These are phyloP conservation scores for Stictocephala bisonia DNA, from an alignment of 2,888 invertebrate species.

Conservation along the genomic window DNA sequence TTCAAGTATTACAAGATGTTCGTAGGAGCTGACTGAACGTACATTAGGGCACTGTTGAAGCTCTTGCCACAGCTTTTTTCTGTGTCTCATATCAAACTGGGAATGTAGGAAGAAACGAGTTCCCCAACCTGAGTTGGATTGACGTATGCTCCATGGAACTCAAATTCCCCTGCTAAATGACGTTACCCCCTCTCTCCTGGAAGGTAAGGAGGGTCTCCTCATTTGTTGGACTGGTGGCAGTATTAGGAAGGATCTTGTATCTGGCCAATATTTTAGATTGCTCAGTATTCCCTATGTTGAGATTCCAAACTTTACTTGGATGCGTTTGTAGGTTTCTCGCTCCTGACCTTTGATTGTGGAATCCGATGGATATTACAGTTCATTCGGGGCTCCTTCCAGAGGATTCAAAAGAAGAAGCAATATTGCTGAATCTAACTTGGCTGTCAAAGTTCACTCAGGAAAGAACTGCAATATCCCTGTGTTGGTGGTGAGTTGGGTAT, in stretches of 20 bases:
- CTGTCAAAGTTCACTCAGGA: slow-evolving; percentile 19
- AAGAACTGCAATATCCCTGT: slow-evolving; percentile 16
- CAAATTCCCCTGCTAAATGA: slow-evolving; percentile 79
- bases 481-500: slow-evolving; percentile 48
- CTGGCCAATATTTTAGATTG: too few relatives aligned
- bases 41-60: slow-evolving; percentile 88
- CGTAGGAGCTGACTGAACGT: slow-evolving; percentile 85
- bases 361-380: slow-evolving; percentile 34
- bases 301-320: slow-evolving; percentile 60
- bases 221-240: slow-evolving; percentile 10
- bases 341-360: not conserved
- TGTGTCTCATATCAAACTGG: slow-evolving; percentile 88
- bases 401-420: slow-evolving; percentile 43
- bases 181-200: slow-evolving; percentile 88
- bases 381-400: slow-evolving; percentile 32
- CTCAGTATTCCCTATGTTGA: slow-evolving; percentile 58
- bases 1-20: slow-evolving; percentile 83
- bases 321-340: slow-evolving; percentile 48
- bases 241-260: slow-evolving; percentile 45
- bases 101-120: slow-evolving; percentile 79
- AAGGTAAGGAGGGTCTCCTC: slow-evolving; percentile 65
- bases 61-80: slow-evolving; percentile 83
- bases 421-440: slow-evolving; percentile 46
- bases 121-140: slow-evolving; percentile 81
- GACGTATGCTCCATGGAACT: slow-evolving; percentile 76